A percentile compares a stretch with the other conserved stretches of the same genome.
phyloP scores from a whole-genome alignment of 2,797 vertebrate genomes.

The Enteromius unitaeniatus region DNA sequence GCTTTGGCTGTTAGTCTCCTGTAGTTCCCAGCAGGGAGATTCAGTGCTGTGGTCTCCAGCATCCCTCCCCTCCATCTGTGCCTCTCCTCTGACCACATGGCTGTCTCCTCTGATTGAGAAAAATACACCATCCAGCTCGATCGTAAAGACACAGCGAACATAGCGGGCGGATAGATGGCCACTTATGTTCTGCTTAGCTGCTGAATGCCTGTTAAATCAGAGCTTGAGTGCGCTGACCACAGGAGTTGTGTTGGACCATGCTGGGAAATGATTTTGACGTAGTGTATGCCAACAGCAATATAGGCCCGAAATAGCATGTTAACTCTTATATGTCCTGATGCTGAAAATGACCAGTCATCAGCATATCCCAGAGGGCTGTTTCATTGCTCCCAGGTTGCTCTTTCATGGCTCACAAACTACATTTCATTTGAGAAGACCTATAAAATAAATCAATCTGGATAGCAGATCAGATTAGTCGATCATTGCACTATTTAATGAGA shows the following conservation, averaged over 20 bases:
- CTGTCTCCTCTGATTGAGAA: constrained; percentile 40
- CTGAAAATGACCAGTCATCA: background rate
- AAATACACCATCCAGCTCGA: constrained; percentile 21
- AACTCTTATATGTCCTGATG: background rate
- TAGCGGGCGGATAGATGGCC: background rate
- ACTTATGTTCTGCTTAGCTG: constrained; percentile 24
- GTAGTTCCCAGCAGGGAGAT: constrained; percentile 25
- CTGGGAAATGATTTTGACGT: constrained; percentile 38
- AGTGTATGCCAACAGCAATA: constrained; percentile 20
- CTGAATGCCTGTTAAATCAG: constrained; percentile 40
- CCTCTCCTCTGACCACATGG: constrained; percentile 28
- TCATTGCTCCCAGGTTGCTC: too few relatives aligned
- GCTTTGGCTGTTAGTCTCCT: constrained; percentile 36
- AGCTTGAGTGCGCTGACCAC: constrained; percentile 12
- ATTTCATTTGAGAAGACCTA: background rate
- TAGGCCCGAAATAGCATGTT: background rate
- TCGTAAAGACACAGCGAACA: background rate
- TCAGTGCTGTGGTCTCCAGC: constrained; percentile 34
- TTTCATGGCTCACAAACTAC: background rate
- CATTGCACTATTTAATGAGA: background rate
- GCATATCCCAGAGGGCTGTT: background rate
- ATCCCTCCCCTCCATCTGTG: constrained; percentile 38
- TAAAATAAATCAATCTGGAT: background rate
- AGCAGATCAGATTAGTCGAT: background rate
- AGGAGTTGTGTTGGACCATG: constrained; percentile 35